Base-by-base conservation (phyloP, 2,113 vertebrate genomes). In the Otocyon megalotis region DNA sequence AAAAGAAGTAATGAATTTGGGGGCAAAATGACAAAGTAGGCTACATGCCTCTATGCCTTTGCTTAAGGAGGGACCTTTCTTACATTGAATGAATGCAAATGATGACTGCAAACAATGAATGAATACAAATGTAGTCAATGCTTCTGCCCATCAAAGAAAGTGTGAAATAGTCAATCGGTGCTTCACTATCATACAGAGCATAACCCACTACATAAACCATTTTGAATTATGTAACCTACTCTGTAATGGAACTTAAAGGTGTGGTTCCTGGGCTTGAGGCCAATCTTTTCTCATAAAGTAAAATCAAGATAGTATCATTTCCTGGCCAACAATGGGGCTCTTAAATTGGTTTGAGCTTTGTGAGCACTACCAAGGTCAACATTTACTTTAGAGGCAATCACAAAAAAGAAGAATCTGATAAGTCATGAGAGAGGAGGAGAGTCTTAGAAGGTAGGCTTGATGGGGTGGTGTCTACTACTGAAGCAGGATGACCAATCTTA, bases 271-370 rank as follows among this genome's bases (percentile, higher is more conserved):
- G 53, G 53, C n/a, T 93, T 37, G 54, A 71, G 28, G 20, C 30
- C 48, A 85, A 20, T 74, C 74, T 87, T 76, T 95, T 37, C 60
- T 35, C 65, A 13, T 65, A 35, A 79, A 95, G 35, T 30, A 3
- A 96, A 94, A 60, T 88, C 26, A 53, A 92, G 30, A 86, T 76
- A 82, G 11, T 20, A 77, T 81, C 71, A 15, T 95, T 96, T 85
- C 58, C 3, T 1, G 11, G 37, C 60, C 71, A 77, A 28, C 50
- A 93, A 85, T 71, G 60, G 22, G 17, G 26, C 63, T 80, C 83
- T 93, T 80, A 95, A 26, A 35, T 26, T 26, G 43, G 15, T 63
- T 54, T 97, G 71, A 85, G 32, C 83, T 88, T 93, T 96, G 72
- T 22, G 32, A 81, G 37, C 6, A 53, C 4, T 43, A 30, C 83